Base-by-base conservation (phyloP, 1,140 invertebrate species). In the Papilio helenus region DNA sequence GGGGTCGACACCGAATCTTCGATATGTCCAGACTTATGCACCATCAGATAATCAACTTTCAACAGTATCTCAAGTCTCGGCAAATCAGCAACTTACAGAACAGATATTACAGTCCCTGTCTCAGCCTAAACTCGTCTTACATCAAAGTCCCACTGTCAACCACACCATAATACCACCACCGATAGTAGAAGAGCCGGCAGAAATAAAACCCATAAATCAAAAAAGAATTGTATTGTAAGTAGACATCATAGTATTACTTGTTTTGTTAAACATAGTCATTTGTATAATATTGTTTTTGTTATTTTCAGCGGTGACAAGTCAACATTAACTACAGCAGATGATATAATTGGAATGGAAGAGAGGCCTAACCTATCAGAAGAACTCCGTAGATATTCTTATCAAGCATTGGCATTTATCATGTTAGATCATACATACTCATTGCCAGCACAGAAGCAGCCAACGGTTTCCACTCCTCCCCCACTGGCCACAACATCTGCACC, bases 231-330 rank as follows among this genome's bases (percentile, higher is more conserved):
- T 94, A 46, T 91, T 92, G 93, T 93, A 87, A 92, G 92, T 92
- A 85, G 79, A 76, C 65, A 58, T 46, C 71, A 76, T 72, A 77
- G 55, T 76, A 77, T 76, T 82, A 72, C 23, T 79, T 44, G 23
- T 42, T 58, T 49, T 61, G n/a, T n/a, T 29, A 72, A 34, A 29
- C 79, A 80, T 49, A 72, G 49, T n/a, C 34, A 4, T 61, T 65
- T 73, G 46, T 79, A 55, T 29, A 68, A 61, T 44, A 51, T 14
- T 61, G 46, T 26, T 79, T 72, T 71, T 76, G 80, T 84, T 88
- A 86, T 77, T 95, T 95, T 83, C 90, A 95, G 94, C 80, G 94
- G 94, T 18, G 94, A 95, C 83, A 94, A 94, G 80, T 90, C 94
- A 58, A 95, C 93, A 12, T 80, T 94, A 49, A 82, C 92, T 9